phyloP scores from a whole-genome alignment of 2,888 invertebrate species.

The Fissipunctia ypsillon region DNA sequence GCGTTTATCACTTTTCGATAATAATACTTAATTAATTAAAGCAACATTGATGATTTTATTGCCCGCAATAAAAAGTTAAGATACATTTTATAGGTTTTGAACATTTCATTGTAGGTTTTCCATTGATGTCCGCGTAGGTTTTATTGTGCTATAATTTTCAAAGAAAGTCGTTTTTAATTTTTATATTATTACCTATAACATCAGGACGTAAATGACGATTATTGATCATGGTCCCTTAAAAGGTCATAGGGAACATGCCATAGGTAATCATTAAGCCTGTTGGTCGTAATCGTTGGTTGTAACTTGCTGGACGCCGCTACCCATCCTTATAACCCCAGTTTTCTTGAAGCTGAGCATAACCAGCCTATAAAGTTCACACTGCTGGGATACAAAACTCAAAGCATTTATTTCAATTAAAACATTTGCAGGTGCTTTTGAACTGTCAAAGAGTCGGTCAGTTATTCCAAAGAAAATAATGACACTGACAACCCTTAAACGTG shows the following conservation, averaged over 20 bases:
- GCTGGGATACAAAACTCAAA: too few relatives aligned
- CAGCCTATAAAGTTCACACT: too few relatives aligned
- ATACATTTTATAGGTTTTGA: not conserved
- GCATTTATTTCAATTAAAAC: too few relatives aligned
- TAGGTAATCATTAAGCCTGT: not conserved
- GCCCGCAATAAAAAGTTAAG: constrained; percentile 38
- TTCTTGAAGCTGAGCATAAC: too few relatives aligned
- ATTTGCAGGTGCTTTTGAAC: too few relatives aligned
- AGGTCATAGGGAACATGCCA: not conserved
- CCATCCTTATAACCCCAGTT: too few relatives aligned
- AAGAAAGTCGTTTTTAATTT: constrained; percentile 25
- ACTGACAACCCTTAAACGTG: too few relatives aligned
- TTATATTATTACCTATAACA: too few relatives aligned
- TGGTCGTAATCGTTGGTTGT: not conserved
- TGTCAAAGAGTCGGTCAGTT: too few relatives aligned
- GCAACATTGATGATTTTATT: constrained; percentile 50
- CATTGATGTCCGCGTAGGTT: not conserved
- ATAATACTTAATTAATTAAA: not conserved
- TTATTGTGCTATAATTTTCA: constrained; percentile 32
- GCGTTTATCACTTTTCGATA: constrained; percentile 2
- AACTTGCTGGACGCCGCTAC: too few relatives aligned
- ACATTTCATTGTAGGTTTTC: constrained; percentile 24
- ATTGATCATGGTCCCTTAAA: not conserved
- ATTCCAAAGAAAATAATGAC: too few relatives aligned
- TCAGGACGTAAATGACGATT: not conserved